Percentiles rank a stretch among this genome's conserved stretches.
Conservation (phyloP, 1,140 invertebrate species). For the Globodera ellingtonae region DNA sequence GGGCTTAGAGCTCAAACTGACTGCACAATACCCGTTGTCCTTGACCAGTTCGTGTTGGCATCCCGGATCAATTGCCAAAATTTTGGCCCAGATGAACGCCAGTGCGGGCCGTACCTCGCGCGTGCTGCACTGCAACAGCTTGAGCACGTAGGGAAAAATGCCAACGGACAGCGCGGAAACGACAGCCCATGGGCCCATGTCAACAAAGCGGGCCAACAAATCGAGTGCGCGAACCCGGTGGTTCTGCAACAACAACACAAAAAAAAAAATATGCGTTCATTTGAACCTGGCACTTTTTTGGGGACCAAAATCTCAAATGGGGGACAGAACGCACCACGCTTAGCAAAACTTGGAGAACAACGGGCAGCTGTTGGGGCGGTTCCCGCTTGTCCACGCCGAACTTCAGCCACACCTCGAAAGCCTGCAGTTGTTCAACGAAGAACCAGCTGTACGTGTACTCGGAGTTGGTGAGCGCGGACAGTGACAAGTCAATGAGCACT, state of each 20-base stretch:
- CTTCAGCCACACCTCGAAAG: conserved; percentile 92
- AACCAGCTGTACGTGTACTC: conserved; percentile 78
- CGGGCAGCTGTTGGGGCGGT: conserved; percentile 89
- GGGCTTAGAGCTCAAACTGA: too few relatives aligned
- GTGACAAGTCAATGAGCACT: conserved; percentile 54
- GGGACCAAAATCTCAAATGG: too few relatives aligned
- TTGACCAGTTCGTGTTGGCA: conserved; percentile 93
- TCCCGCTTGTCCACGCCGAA: conserved; percentile 77
- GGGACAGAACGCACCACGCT: conserved; percentile 75
- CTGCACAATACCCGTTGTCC: conserved; percentile 71
- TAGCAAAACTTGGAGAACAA: conserved; percentile 91
- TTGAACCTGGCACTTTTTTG: background rate
- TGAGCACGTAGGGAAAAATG: conserved; percentile 97
- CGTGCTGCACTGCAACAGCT: conserved; percentile 84
- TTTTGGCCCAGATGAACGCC: conserved; percentile 99
- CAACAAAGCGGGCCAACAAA: conserved; percentile 88
- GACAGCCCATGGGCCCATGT: conserved; percentile 94
- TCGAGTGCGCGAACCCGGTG: conserved; percentile 91
- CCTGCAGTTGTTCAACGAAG: conserved; percentile 96
- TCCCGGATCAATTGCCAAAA: conserved; percentile 83
- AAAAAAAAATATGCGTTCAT: background rate
- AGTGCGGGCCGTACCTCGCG: conserved; percentile 85
- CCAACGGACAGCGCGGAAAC: conserved; percentile 90
- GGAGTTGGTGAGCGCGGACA: conserved; percentile 23
- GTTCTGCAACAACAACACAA: conserved; percentile 16